Evolutionary conservation across 2,113 vertebrate genomes (phyloP).

Genomic region (Symphodus melops): DNA sequence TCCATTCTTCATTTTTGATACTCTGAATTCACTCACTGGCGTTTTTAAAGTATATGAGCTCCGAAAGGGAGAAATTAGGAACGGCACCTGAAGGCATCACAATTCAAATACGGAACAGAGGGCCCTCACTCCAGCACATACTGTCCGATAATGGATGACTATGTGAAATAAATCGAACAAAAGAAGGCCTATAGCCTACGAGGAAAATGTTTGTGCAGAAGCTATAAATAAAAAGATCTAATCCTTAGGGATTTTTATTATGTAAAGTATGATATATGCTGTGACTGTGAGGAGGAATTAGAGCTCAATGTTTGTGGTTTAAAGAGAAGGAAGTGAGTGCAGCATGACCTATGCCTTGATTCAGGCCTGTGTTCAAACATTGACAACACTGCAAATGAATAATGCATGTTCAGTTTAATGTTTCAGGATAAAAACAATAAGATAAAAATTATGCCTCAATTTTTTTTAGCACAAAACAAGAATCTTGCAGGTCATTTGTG

Average conservation of each 20-base stretch:
- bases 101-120: too few relatives aligned
- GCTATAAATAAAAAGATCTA: too few relatives aligned
- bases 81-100: constrained; percentile 2
- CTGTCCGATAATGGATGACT: too few relatives aligned
- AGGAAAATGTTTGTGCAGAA: too few relatives aligned
- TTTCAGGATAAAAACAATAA: not conserved
- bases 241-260: constrained; percentile 20
- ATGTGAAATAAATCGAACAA: too few relatives aligned
- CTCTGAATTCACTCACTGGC: too few relatives aligned
- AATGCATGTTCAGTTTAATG: constrained; percentile 10
- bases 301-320: not conserved
- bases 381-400: not conserved
- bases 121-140: not conserved
- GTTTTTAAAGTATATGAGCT: too few relatives aligned
- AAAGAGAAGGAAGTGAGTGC: not conserved
- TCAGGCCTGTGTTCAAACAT: not conserved
- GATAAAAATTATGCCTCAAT: not conserved
- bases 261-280: constrained; percentile 7
- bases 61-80: not conserved
- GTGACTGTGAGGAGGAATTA: constrained; percentile 20
- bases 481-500: not conserved
- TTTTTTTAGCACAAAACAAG: not conserved
- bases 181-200: too few relatives aligned
- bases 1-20: too few relatives aligned
- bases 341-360: not conserved